Evolutionary conservation across 1,140 invertebrate genomes (phyloP).

Genomic region (Acromyrmex echinatior): DNA sequence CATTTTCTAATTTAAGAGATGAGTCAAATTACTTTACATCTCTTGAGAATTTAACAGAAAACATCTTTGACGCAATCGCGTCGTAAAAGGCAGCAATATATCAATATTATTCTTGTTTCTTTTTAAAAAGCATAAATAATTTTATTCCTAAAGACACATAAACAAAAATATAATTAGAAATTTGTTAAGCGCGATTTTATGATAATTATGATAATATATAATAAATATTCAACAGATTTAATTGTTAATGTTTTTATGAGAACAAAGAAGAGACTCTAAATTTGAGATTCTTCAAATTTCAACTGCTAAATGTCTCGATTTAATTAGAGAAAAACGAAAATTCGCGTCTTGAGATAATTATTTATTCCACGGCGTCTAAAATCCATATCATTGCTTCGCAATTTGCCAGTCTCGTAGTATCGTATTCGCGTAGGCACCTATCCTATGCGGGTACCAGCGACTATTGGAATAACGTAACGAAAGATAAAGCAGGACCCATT

Average conservation of each 20-base stretch:
- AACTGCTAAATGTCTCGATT: not conserved
- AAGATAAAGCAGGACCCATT: slow-evolving; percentile 46
- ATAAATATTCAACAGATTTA: not conserved
- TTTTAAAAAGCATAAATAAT: not conserved
- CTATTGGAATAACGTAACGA: slow-evolving; percentile 42
- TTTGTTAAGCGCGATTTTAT: not conserved
- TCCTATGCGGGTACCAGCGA: slow-evolving; percentile 53
- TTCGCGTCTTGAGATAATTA: not conserved
- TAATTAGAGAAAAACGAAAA: not conserved
- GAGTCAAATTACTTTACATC: not conserved
- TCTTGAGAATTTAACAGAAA: not conserved
- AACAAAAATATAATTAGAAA: not conserved
- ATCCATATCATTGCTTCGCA: not conserved
- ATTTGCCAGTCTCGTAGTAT: not conserved
- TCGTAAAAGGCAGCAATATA: not conserved
- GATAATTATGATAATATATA: not conserved
- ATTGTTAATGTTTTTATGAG: not conserved
- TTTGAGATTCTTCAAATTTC: not conserved
- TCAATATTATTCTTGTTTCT: not conserved
- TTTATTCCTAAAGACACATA: not conserved
- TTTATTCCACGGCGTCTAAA: not conserved
- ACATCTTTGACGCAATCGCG: not conserved
- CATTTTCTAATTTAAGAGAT: not conserved
- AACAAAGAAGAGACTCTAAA: not conserved
- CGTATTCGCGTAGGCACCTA: slow-evolving; percentile 11